A percentile compares a stretch with the other conserved stretches of the same genome.
Conservation (phyloP, 2,113 vertebrate species). For the Channa maculata region DNA sequence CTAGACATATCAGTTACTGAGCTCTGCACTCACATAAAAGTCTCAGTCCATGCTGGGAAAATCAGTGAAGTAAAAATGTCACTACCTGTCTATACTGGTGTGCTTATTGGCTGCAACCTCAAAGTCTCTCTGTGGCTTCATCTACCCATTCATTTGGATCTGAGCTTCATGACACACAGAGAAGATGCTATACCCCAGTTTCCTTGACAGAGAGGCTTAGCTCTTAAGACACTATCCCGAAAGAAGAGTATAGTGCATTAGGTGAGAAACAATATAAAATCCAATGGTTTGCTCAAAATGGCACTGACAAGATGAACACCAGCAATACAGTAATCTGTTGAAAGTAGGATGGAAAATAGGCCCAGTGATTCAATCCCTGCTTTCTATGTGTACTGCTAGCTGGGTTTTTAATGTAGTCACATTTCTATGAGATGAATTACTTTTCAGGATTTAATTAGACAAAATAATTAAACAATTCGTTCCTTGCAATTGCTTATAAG, state of each 20-base stretch:
- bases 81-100: slow-evolving; percentile 59
- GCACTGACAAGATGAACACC: background rate
- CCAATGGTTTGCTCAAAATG: slow-evolving; percentile 15
- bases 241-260: background rate
- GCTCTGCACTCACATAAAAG: slow-evolving; percentile 65
- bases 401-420: slow-evolving; percentile 6
- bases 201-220: slow-evolving; percentile 33
- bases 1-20: slow-evolving; percentile 49
- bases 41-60: slow-evolving; percentile 54
- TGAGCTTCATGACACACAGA: slow-evolving; percentile 20
- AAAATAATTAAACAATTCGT: slow-evolving; percentile 9
- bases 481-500: background rate
- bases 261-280: background rate
- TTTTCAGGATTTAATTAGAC: slow-evolving; percentile 13
- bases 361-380: background rate
- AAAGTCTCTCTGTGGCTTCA: slow-evolving; percentile 48
- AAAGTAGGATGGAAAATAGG: background rate
- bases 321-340: background rate
- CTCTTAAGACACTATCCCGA: slow-evolving; percentile 2
- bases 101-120: slow-evolving; percentile 48
- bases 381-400: background rate
- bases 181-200: slow-evolving; percentile 36
- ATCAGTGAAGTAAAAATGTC: slow-evolving; percentile 60
- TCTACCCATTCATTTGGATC: slow-evolving; percentile 41
- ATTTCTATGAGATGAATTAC: background rate